These are phyloP conservation scores for Apis dorsata DNA, from an alignment of 1,140 invertebrate genomes.

Conservation along the genomic window DNA sequence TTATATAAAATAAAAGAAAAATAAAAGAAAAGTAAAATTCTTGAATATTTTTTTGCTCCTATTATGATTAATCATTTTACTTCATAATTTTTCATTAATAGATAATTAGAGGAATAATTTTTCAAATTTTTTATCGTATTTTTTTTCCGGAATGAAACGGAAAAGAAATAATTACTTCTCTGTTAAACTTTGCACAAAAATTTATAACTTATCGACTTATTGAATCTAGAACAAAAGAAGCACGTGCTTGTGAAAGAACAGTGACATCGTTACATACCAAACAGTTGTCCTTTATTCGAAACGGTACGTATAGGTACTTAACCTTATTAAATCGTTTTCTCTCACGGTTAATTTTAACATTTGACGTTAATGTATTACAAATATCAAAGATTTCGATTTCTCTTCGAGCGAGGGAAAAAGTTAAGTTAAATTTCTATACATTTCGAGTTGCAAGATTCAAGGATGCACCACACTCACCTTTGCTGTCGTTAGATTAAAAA, in stretches of 20 bases:
- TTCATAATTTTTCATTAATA: too few species aligned
- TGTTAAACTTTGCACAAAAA: not conserved
- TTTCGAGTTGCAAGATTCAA: too few species aligned
- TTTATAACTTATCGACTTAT: not conserved
- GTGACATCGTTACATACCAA: not conserved
- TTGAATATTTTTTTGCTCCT: too few species aligned
- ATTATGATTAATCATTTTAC: too few species aligned
- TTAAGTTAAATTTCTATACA: not conserved
- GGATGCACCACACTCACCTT: constrained; percentile 2
- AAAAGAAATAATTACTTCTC: not conserved
- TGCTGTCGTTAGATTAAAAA: not conserved
- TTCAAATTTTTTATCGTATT: too few species aligned
- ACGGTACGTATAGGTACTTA: too few species aligned
- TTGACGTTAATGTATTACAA: too few species aligned
- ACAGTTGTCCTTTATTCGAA: not conserved
- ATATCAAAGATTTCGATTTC: not conserved
- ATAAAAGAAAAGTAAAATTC: too few species aligned
- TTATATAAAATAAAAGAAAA: too few species aligned
- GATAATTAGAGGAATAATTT: too few species aligned
- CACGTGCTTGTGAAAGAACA: not conserved
- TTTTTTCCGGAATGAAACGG: too few species aligned
- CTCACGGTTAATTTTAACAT: not conserved
- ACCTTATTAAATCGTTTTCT: not conserved
- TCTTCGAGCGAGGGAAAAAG: not conserved
- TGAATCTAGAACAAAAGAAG: not conserved